Conservation (phyloP, 1,140 invertebrate species). For the Meteorus sp. region DNA sequence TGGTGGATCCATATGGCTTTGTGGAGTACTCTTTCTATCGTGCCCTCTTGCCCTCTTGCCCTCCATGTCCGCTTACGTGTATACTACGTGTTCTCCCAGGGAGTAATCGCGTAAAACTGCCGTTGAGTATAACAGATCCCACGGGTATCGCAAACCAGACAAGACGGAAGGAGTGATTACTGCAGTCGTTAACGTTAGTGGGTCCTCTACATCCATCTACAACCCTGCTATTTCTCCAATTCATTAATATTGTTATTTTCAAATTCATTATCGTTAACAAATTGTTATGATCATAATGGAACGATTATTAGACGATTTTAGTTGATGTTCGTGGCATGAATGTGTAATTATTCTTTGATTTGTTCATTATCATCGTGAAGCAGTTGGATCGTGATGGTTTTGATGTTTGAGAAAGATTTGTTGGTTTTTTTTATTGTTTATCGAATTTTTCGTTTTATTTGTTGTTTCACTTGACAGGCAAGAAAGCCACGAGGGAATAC, state of each 20-base stretch:
- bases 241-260: no score
- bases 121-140: conserved; percentile 4
- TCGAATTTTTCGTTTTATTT: neutral
- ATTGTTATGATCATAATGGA: no score
- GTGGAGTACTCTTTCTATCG: neutral
- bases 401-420: no score
- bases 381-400: no score
- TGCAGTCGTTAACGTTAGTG: conserved; percentile 1
- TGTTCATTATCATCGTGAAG: neutral
- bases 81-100: conserved; percentile 12
- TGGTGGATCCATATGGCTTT: no score
- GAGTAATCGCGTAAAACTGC: conserved; percentile 23
- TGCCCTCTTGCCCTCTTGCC: neutral
- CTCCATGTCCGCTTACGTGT: neutral
- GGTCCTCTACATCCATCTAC: neutral
- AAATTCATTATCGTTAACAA: no score
- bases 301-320: no score
- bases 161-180: neutral
- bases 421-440: no score
- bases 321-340: no score
- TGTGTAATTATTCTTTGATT: neutral
- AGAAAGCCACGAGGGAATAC: conserved; percentile 32
- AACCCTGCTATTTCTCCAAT: neutral
- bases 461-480: conserved; percentile 38
- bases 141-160: neutral